Percentiles rank a stretch among this genome's conserved stretches.
Conservation (phyloP, 2,113 vertebrate species). For the Semicossyphus pulcher region DNA sequence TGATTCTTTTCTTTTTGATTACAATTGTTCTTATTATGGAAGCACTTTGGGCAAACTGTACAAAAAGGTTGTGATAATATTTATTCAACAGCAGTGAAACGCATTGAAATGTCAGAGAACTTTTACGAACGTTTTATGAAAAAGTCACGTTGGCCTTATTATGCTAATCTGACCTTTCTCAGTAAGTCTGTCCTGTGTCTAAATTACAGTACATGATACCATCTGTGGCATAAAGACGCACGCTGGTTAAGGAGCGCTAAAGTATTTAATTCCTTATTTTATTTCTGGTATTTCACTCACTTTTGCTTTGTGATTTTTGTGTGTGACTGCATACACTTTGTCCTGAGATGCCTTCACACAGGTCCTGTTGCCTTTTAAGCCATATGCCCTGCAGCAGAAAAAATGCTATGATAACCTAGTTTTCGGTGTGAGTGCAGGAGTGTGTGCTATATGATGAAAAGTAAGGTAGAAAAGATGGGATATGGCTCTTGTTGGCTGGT, state of each 20-base stretch:
- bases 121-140: slow-evolving; percentile 36
- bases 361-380: slow-evolving; percentile 65
- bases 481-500: background rate
- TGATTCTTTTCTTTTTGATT: slow-evolving; percentile 39
- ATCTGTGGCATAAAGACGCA: slow-evolving; percentile 14
- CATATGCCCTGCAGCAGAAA: slow-evolving; percentile 54
- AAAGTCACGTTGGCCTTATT: slow-evolving; percentile 34
- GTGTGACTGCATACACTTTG: slow-evolving; percentile 33
- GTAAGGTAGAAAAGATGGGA: slow-evolving; percentile 1
- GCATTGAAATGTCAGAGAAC: slow-evolving; percentile 52
- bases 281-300: background rate
- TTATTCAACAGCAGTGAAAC: slow-evolving; percentile 31
- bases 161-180: slow-evolving; percentile 59
- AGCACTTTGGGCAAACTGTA: slow-evolving; percentile 29
- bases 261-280: background rate
- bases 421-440: slow-evolving; percentile 33
- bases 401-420: slow-evolving; percentile 65
- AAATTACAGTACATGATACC: slow-evolving; percentile 30
- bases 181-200: slow-evolving; percentile 32
- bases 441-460: slow-evolving; percentile 8
- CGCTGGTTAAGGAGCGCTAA: background rate
- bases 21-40: slow-evolving; percentile 38
- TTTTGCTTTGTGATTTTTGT: background rate
- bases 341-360: slow-evolving; percentile 48
- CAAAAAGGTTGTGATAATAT: slow-evolving; percentile 16